A percentile compares a stretch with the other conserved stretches of the same genome.
Conservation (phyloP, 2,888 invertebrate species). For the Catocala fraxini region DNA sequence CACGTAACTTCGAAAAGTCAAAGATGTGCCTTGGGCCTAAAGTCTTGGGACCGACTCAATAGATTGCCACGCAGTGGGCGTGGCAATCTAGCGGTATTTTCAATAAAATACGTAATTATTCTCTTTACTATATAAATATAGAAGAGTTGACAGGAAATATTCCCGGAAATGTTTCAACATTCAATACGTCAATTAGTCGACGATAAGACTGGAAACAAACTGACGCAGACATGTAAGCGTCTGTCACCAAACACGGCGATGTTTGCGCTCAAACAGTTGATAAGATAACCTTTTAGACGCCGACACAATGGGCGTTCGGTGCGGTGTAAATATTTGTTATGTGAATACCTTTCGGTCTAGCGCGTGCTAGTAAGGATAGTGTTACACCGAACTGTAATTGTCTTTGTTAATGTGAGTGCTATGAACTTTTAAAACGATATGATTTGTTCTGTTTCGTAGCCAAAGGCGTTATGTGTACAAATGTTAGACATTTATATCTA, state of each 20-base stretch:
- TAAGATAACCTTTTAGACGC: conserved; percentile 85
- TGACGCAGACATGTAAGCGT: conserved; percentile 83
- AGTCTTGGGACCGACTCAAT: too few species aligned
- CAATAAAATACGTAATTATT: neutral
- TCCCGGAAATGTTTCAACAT: conserved; percentile 70
- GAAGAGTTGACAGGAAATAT: conserved; percentile 61
- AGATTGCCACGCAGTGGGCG: too few species aligned
- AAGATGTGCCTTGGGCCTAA: too few species aligned
- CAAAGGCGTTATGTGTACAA: too few species aligned
- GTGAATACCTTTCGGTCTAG: conserved; percentile 81
- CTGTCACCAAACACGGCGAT: conserved; percentile 78
- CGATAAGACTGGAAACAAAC: conserved; percentile 76
- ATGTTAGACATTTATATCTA: too few species aligned
- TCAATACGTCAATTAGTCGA: conserved; percentile 79
- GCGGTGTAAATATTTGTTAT: conserved; percentile 79
- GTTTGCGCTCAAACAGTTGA: conserved; percentile 83
- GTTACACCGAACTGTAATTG: conserved; percentile 64
- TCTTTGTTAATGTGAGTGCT: too few species aligned
- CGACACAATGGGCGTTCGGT: conserved; percentile 81
- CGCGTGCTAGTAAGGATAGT: conserved; percentile 69
- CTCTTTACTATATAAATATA: conserved; percentile 18
- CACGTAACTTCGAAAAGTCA: too few species aligned
- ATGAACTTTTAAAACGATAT: too few species aligned
- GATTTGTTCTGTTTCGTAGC: too few species aligned
- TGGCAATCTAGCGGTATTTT: too few species aligned